A percentile compares a stretch with the other conserved stretches of the same genome.
Conservation (phyloP, 30 jellyfish, hydroid and myxozoan species). For the Morbakka virulenta region DNA sequence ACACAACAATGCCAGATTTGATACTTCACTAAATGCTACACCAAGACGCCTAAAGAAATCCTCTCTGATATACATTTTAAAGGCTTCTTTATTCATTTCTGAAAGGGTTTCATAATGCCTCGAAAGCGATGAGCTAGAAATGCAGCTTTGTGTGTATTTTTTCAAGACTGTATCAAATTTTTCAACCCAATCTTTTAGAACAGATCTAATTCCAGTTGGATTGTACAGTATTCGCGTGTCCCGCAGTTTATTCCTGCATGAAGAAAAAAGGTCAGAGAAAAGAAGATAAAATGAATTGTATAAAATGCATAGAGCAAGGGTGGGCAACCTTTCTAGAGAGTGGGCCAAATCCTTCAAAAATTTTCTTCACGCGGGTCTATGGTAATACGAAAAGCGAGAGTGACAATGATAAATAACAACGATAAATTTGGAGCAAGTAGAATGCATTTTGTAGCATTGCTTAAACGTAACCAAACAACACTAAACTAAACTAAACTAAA, state of each 20-base stretch:
- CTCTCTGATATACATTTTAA: slow-evolving; percentile 44
- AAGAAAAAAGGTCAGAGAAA: not conserved
- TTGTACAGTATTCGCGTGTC: slow-evolving; percentile 73
- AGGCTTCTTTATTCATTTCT: slow-evolving; percentile 16
- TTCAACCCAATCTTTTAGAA: slow-evolving; percentile 73
- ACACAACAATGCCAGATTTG: slow-evolving; percentile 85
- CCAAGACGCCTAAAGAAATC: slow-evolving; percentile 61
- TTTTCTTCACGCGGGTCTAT: too few relatives aligned
- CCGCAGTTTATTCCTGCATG: slow-evolving; percentile 70
- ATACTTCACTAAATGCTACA: slow-evolving; percentile 85
- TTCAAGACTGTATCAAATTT: slow-evolving; percentile 38
- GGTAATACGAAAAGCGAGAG: too few relatives aligned
- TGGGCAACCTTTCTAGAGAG: too few relatives aligned
- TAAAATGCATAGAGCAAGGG: not conserved
- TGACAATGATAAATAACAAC: too few relatives aligned
- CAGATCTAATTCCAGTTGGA: slow-evolving; percentile 49
- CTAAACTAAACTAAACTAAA: too few relatives aligned
- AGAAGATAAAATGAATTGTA: not conserved
- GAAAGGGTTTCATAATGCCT: slow-evolving; percentile 28
- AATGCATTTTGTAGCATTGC: too few relatives aligned
- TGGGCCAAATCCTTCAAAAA: too few relatives aligned
- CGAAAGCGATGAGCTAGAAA: slow-evolving; percentile 7
- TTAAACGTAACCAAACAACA: too few relatives aligned
- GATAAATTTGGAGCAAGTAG: too few relatives aligned
- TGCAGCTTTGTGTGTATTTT: slow-evolving; percentile 45